Evolutionary conservation across 2,797 vertebrate species (phyloP), one percentile per base, ranked within the genome.

Genomic region (Mionectes olivaceus): DNA sequence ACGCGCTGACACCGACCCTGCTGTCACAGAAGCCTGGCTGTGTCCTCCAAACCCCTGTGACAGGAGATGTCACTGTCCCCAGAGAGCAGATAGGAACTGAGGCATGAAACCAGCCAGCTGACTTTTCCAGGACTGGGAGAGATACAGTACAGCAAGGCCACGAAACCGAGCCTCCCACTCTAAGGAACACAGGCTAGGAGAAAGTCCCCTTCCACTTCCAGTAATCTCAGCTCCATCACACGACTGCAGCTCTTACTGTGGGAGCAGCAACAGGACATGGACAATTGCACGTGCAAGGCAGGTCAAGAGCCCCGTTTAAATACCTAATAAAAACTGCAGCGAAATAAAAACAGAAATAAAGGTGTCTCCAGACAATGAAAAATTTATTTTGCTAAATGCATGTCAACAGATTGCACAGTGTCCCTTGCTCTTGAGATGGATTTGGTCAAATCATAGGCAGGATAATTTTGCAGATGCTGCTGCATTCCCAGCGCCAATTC

Each of bases 1-100:
- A n/a, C 0, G 0, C 1, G 0, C 63, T 56, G 49, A 63, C 37
- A 79, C 64, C 63, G 47, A 28, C 53, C 4, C 53, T 9, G 41
- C 53, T 75, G 76, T 30, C 56, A 61, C 73, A 52, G 69, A 74
- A 39, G 61, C 1, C 0, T 4, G 44, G 46, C 63, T 65, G 55
- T 30, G 59, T 52, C 71, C 92, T 84, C 74, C 90, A 87, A 87
- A 76, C 3, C 74, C 50, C 67, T 13, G 77, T 41, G 70, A 92
- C 70, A 63, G 80, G 68, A 80, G 52, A 50, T 65, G 65, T 27
- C 83, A 73, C 52, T 49, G 63, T 67, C 90, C 74, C 65, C 74
- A 65, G 55, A 88, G 53, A 81, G 74, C 61, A 86, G 83, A 75
- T 61, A 55, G 77, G 55, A 93, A 52, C 47, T 23, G 63, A 92